These are phyloP conservation scores for Axea sp. DNA, from an alignment of 2,888 invertebrate species.

Conservation along the genomic window DNA sequence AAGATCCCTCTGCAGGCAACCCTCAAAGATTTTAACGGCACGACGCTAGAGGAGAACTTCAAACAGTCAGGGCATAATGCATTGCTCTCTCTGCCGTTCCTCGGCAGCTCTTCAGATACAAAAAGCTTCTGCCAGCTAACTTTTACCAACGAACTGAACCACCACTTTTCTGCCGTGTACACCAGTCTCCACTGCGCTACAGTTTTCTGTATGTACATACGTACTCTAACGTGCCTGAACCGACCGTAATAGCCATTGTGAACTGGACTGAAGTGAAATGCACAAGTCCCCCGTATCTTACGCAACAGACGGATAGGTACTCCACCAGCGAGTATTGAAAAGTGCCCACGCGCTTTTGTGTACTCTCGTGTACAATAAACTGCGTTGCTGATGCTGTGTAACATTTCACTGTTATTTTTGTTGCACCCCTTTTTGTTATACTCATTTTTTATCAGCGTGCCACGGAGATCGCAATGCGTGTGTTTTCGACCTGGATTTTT, in stretches of 20 bases:
- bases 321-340: conserved; percentile 47
- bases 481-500: neutral
- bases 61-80: conserved; percentile 77
- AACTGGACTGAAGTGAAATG: conserved; percentile 62
- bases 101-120: conserved; percentile 70
- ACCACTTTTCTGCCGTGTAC: conserved; percentile 56
- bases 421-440: conserved; percentile 18
- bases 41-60: conserved; percentile 72
- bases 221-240: conserved; percentile 60
- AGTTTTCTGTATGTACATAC: conserved; percentile 53
- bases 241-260: conserved; percentile 62
- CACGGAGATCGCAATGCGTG: conserved; percentile 5
- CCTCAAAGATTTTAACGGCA: conserved; percentile 66
- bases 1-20: conserved; percentile 50
- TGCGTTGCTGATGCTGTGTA: conserved; percentile 53
- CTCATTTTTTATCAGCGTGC: conserved; percentile 29
- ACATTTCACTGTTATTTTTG: conserved; percentile 50
- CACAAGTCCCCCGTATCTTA: conserved; percentile 57
- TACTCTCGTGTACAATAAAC: conserved; percentile 52
- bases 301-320: conserved; percentile 58
- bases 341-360: conserved; percentile 54
- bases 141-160: conserved; percentile 68
- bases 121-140: conserved; percentile 73
- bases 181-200: conserved; percentile 34
- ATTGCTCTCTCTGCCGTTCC: conserved; percentile 66